Percentiles rank a stretch among this genome's conserved stretches.
phyloP scores from a whole-genome alignment of 2,888 invertebrate genomes.

The Barypeithes pellucidus region DNA sequence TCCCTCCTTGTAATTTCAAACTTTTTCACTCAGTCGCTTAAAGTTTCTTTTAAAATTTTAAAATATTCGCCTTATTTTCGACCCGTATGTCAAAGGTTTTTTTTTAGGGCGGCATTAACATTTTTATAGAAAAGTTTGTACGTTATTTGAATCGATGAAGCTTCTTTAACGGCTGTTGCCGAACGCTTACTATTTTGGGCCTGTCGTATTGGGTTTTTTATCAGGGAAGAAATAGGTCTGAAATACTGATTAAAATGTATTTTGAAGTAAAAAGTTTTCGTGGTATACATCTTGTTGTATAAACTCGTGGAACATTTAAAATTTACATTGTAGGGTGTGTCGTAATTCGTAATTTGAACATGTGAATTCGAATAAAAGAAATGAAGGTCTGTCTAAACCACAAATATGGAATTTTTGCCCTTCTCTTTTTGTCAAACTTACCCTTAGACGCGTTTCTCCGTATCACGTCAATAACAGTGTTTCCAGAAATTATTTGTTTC shows the following conservation, averaged over 20 bases:
- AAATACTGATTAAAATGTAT: neutral
- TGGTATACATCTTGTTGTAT: no score
- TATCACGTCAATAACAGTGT: no score
- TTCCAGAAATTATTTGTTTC: no score
- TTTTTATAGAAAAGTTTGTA: slow-evolving; percentile 53
- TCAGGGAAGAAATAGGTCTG: neutral
- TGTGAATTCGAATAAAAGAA: no score
- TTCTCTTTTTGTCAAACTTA: no score
- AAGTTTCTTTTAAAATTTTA: slow-evolving; percentile 35
- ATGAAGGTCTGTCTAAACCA: no score
- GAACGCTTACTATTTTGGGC: slow-evolving; percentile 34
- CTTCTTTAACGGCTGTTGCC: slow-evolving; percentile 45
- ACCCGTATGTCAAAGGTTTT: slow-evolving; percentile 49
- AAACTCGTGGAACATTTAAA: no score
- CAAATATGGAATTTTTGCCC: no score
- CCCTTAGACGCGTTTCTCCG: no score
- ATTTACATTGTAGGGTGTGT: no score
- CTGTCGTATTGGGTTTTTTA: slow-evolving; percentile 4
- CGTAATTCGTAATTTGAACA: no score
- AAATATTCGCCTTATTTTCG: slow-evolving; percentile 45
- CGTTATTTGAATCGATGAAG: slow-evolving; percentile 47
- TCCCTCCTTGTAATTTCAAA: slow-evolving; percentile 6
- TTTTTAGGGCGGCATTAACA: slow-evolving; percentile 48
- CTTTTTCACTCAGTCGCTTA: slow-evolving; percentile 24
- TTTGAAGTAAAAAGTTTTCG: neutral